These are phyloP conservation scores for Monopterus albus DNA, from an alignment of 2,113 vertebrate species.

Conservation along the genomic window DNA sequence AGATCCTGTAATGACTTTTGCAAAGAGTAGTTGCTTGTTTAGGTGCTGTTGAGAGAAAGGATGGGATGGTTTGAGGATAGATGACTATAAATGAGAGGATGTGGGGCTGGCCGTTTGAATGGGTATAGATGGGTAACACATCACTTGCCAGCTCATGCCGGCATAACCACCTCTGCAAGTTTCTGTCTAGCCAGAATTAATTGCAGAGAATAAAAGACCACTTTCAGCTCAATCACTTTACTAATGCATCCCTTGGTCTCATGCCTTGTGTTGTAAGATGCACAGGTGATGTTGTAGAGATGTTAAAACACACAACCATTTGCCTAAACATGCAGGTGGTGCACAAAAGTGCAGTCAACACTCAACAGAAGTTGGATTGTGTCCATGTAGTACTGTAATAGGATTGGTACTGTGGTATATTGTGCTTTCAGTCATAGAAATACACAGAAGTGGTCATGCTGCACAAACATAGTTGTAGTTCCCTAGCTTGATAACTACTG, in stretches of 20 bases:
- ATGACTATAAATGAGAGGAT: slow-evolving; percentile 33
- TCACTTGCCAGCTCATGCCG: slow-evolving; percentile 12
- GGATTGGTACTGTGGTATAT: slow-evolving; percentile 28
- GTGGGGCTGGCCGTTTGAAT: slow-evolving; percentile 15
- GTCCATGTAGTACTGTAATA: not conserved
- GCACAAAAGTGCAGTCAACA: not conserved
- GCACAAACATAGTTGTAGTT: no score
- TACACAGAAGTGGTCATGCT: no score
- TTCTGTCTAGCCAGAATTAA: slow-evolving; percentile 7
- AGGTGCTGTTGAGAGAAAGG: slow-evolving; percentile 1
- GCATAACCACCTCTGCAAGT: slow-evolving; percentile 9
- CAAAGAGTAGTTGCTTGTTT: slow-evolving; percentile 6
- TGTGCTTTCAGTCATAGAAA: not conserved
- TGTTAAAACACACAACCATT: not conserved
- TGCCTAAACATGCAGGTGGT: slow-evolving; percentile 11
- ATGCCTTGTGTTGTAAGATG: not conserved
- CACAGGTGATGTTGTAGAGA: slow-evolving; percentile 17
- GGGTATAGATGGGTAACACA: slow-evolving; percentile 36
- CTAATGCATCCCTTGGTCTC: slow-evolving; percentile 2
- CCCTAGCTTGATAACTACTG: no score
- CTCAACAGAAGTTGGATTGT: not conserved
- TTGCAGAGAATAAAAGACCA: slow-evolving; percentile 1
- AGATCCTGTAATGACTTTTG: not conserved
- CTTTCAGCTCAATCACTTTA: not conserved
- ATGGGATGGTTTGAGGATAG: not conserved